Conservation (phyloP, 2,797 vertebrate species). For the Gymnoscopelus microlampas region DNA sequence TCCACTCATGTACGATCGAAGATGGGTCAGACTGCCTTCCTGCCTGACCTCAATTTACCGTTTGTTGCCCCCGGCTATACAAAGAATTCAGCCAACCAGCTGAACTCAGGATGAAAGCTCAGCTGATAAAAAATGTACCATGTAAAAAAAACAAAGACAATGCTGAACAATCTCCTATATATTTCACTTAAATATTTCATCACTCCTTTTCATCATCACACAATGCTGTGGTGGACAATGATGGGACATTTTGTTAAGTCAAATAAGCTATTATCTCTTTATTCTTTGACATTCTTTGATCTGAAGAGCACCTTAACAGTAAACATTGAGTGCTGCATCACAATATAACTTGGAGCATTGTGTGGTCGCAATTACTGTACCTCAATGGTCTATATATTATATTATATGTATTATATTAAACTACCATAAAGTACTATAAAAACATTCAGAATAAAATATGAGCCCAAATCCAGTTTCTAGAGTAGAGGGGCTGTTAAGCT, state of each 20-base stretch:
- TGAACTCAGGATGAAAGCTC: background rate
- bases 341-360: too few relatives aligned
- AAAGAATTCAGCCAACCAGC: background rate
- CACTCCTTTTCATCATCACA: background rate
- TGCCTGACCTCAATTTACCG: too few relatives aligned
- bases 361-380: too few relatives aligned
- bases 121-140: background rate
- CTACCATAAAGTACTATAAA: too few relatives aligned
- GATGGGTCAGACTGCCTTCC: too few relatives aligned
- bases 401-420: background rate
- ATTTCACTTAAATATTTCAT: background rate
- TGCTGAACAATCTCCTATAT: background rate
- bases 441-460: conserved; percentile 8
- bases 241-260: too few relatives aligned
- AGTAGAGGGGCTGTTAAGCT: conserved; percentile 46
- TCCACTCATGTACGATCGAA: too few relatives aligned
- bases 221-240: background rate
- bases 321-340: too few relatives aligned
- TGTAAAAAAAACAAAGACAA: background rate
- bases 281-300: too few relatives aligned
- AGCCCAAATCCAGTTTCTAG: conserved; percentile 45
- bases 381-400: background rate
- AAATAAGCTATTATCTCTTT: too few relatives aligned
- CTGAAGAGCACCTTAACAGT: too few relatives aligned
- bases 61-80: background rate